Evolutionary conservation across 2,888 invertebrate genomes (phyloP).

Genomic region (Brenthis ino): DNA sequence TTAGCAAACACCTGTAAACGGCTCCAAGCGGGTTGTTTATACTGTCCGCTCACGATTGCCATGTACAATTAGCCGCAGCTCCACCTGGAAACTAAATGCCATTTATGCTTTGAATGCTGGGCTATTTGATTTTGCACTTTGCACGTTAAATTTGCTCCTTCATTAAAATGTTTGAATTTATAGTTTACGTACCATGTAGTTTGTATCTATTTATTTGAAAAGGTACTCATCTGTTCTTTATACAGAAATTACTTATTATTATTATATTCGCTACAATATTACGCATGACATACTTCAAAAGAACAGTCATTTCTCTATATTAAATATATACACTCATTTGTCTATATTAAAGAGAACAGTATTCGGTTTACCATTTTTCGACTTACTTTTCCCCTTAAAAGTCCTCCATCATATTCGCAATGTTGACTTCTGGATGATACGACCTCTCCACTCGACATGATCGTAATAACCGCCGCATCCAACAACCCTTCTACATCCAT

Average conservation of each 20-base stretch:
- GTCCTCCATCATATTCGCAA: conserved; percentile 73
- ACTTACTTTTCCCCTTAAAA: conserved; percentile 62
- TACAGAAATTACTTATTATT: conserved; percentile 11
- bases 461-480: conserved; percentile 77
- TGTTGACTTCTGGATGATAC: conserved; percentile 79
- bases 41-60: conserved; percentile 69
- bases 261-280: conserved; percentile 18
- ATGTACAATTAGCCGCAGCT: conserved; percentile 72
- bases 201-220: not conserved
- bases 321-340: too few species aligned
- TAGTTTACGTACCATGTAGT: not conserved
- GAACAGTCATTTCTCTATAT: conserved; percentile 31
- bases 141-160: conserved; percentile 13
- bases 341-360: conserved; percentile 41
- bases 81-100: conserved; percentile 57
- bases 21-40: conserved; percentile 65
- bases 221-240: not conserved
- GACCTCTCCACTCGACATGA: conserved; percentile 77
- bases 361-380: conserved; percentile 59
- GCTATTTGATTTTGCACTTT: conserved; percentile 30
- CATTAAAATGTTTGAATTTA: conserved; percentile 4
- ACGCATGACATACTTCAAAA: conserved; percentile 37
- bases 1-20: conserved; percentile 74
- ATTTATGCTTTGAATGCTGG: conserved; percentile 31
- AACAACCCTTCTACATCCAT: conserved; percentile 79